Evolutionary conservation across 2,888 invertebrate genomes (phyloP), one percentile per base, ranked within the genome.

Genomic region (Polyommatus iphigenia): DNA sequence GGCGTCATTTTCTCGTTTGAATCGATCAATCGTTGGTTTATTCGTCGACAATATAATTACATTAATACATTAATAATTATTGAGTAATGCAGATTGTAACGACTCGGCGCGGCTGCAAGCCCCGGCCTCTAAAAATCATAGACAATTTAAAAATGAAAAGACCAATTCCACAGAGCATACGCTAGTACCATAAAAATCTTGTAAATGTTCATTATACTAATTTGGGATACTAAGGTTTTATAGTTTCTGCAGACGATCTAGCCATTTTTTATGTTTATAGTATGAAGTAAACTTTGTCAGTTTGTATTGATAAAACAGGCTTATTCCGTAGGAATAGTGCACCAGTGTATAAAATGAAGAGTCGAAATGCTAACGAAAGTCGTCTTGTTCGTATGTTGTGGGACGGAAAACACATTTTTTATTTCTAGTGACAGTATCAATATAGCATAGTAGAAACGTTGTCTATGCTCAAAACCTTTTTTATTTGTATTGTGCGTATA

Each of bases 271-370:
- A 73, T 73, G 41, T 73, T 73, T 73, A 73, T 46, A 46, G 46
- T 73, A 46, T 41, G 41, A 72, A 72, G 41, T 72, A 41, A 73
- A 41, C 41, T 73, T 73, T 73, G 46, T 73, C 73, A 73, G 73
- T 73, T 76, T 20, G 59, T 76, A 57, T 78, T 72, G 71, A 15
- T 71, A 15, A 76, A 41, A 57, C 71, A 59, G 57, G 71, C 71
- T 57, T 24, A 77, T 78, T 78, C 78, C 78, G 77, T 79, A 81
- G 85, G 85, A 81, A 83, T 83, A 80, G 80, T 83, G 81, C 80
- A 73, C 46, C 32, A n/a, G 73, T 73, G 41, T 73, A 46, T n/a
- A 46, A 73, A 73, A 41, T 71, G 78, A 24, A 18, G 67, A 67
- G 15, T 67, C 0, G 67, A 18, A 67, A 32, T 67, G 62, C 62